A percentile compares a stretch with the other conserved stretches of the same genome.
These are phyloP conservation scores for Pinna nobilis DNA, from an alignment of 1,140 invertebrate genomes.

Conservation along the genomic window DNA sequence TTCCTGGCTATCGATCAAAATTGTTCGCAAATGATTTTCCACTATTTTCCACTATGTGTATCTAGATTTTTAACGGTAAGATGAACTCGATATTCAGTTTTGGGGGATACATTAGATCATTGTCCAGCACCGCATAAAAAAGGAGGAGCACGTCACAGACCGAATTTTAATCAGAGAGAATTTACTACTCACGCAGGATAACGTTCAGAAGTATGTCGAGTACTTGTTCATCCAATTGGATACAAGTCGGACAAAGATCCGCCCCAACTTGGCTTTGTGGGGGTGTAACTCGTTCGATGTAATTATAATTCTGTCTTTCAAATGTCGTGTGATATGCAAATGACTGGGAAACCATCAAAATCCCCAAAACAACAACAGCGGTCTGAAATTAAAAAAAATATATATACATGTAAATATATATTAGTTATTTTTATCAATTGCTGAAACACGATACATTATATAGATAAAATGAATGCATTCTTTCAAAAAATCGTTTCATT, in stretches of 20 bases:
- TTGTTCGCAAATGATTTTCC: not conserved
- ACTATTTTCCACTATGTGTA: not conserved
- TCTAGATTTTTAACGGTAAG: not conserved
- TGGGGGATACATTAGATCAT: too few relatives aligned
- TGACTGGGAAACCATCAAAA: conserved; percentile 26
- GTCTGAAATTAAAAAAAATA: not conserved
- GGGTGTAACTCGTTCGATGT: conserved; percentile 2
- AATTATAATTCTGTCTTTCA: conserved; percentile 7
- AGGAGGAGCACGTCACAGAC: not conserved
- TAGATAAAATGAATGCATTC: too few relatives aligned
- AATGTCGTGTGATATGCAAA: conserved; percentile 3
- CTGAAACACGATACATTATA: too few relatives aligned
- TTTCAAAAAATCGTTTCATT: too few relatives aligned
- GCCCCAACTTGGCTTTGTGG: conserved; percentile 19
- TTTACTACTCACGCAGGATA: conserved; percentile 60
- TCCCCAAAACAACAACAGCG: not conserved
- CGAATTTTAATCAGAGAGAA: not conserved
- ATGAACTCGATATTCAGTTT: too few relatives aligned
- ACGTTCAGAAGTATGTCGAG: conserved; percentile 63
- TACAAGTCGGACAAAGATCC: conserved; percentile 60
- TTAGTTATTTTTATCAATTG: too few relatives aligned
- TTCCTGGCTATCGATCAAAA: too few relatives aligned
- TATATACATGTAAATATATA: not conserved
- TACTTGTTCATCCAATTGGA: conserved; percentile 62
- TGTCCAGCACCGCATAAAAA: too few relatives aligned